These are phyloP conservation scores for Bufo gargarizans DNA, from an alignment of 2,113 vertebrate species.

Conservation along the genomic window DNA sequence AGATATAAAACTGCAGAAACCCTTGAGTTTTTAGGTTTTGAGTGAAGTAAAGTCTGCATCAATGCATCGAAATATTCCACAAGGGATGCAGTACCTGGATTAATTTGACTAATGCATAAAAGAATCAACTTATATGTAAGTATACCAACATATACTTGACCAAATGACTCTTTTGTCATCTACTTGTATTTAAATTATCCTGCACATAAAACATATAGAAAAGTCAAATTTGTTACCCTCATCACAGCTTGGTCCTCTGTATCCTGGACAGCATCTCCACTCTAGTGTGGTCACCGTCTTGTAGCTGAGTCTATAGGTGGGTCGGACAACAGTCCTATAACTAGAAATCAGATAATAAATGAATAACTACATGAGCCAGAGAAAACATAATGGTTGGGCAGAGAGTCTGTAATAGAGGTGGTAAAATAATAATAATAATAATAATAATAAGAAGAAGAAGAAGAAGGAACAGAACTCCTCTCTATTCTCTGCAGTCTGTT, in stretches of 20 bases:
- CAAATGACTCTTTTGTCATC: neutral
- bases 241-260: conserved; percentile 79
- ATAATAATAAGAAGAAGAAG: neutral
- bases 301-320: conserved; percentile 88
- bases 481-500: neutral
- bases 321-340: conserved; percentile 86
- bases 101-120: neutral
- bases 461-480: neutral
- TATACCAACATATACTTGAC: neutral
- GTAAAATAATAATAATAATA: too few relatives aligned
- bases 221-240: conserved; percentile 75
- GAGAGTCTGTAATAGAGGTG: neutral
- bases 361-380: neutral
- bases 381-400: neutral
- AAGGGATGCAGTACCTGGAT: neutral
- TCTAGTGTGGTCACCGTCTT: conserved; percentile 87
- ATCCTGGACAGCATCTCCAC: conserved; percentile 93
- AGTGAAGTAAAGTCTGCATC: neutral
- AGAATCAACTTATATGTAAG: neutral
- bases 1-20: neutral
- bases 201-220: neutral
- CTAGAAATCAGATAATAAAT: conserved; percentile 68
- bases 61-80: neutral
- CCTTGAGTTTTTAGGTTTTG: neutral
- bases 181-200: too few relatives aligned